These are phyloP conservation scores for Sminthurinus signatus DNA, from an alignment of 1,140 invertebrate species.

Conservation along the genomic window DNA sequence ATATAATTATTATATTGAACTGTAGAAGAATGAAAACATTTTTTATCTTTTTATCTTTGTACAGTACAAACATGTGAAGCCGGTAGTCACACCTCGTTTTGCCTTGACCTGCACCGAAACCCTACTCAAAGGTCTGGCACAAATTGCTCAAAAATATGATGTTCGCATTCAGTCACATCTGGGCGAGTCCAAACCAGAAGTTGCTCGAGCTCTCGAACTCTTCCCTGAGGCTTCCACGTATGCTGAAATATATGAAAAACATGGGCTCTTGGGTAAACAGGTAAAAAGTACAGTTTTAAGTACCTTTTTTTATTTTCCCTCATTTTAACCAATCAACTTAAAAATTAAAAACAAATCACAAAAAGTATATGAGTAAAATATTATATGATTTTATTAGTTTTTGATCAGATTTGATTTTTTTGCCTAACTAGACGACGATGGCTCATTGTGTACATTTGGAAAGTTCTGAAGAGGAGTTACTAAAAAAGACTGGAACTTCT, in stretches of 20 bases:
- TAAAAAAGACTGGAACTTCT: constrained; percentile 57
- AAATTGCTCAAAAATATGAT: constrained; percentile 61
- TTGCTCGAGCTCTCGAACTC: constrained; percentile 55
- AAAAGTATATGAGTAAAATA: too few relatives aligned
- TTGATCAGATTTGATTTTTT: constrained; percentile 3
- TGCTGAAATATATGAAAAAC: constrained; percentile 65
- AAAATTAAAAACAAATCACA: too few relatives aligned
- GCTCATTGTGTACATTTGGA: constrained; percentile 73
- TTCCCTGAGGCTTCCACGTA: constrained; percentile 59
- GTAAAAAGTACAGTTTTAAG: constrained; percentile 45
- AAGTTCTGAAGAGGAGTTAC: constrained; percentile 61
- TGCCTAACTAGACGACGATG: constrained; percentile 54
- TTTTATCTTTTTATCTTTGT: neutral
- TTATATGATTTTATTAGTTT: too few relatives aligned
- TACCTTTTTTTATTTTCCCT: too few relatives aligned
- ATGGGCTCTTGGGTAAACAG: constrained; percentile 60
- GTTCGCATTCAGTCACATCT: constrained; percentile 79
- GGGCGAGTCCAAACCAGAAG: constrained; percentile 69
- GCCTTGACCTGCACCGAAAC: constrained; percentile 67
- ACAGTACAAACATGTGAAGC: constrained; percentile 51
- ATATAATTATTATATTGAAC: too few relatives aligned
- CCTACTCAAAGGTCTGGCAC: constrained; percentile 60
- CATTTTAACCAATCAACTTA: too few relatives aligned
- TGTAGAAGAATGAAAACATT: too few relatives aligned
- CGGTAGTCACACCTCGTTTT: constrained; percentile 81